These are phyloP conservation scores for Halictus quadricinctus DNA, from an alignment of 2,888 invertebrate genomes.

Conservation along the genomic window DNA sequence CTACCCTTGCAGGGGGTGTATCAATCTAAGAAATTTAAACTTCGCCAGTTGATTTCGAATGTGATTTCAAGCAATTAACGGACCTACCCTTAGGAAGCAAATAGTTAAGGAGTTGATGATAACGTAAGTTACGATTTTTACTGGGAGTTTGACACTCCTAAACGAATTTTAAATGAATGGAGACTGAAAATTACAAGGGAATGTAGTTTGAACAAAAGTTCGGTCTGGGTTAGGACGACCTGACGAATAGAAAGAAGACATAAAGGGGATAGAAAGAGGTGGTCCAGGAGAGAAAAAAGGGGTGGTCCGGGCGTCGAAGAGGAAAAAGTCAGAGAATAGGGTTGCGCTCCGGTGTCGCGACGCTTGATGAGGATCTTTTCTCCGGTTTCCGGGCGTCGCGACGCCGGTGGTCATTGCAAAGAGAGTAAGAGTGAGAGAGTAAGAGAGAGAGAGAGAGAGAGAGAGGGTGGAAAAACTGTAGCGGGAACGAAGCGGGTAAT, in stretches of 20 bases:
- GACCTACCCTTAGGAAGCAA: too few relatives aligned
- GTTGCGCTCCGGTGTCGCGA: constrained; percentile 44
- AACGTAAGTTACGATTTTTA: background rate
- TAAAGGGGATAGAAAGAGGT: background rate
- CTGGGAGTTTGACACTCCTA: background rate
- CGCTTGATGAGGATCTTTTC: constrained; percentile 59
- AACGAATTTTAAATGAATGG: background rate
- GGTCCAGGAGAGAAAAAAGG: background rate
- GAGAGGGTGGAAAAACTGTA: constrained; percentile 60
- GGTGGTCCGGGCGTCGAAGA: constrained; percentile 18
- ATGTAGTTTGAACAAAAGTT: background rate
- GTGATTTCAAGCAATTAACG: too few relatives aligned
- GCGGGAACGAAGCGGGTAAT: constrained; percentile 75
- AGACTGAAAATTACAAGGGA: background rate
- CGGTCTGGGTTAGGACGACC: background rate
- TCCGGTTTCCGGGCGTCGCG: constrained; percentile 39
- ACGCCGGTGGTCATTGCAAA: constrained; percentile 28
- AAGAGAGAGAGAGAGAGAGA: background rate
- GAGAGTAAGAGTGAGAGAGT: constrained; percentile 11
- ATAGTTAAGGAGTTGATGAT: background rate
- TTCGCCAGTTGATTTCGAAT: too few relatives aligned
- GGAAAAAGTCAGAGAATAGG: constrained; percentile 51
- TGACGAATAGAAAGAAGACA: background rate
- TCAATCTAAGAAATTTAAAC: too few relatives aligned
- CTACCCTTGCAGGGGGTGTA: too few relatives aligned